Evolutionary conservation across 2,888 invertebrate species (phyloP).

Genomic region (Stenolophus ochropezus): DNA sequence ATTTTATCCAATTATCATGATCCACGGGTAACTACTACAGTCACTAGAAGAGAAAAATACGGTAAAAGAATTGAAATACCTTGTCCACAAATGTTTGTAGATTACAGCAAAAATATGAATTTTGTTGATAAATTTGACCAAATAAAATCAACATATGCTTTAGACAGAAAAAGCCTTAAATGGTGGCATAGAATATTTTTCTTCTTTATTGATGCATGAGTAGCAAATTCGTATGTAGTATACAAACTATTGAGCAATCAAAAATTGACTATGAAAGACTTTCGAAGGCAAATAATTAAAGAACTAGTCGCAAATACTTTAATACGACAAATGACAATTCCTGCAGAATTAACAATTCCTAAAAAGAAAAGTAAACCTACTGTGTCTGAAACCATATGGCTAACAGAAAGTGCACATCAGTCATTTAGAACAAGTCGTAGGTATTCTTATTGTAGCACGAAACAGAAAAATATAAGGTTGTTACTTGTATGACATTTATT

Average conservation of each 20-base stretch:
- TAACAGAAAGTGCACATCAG: constrained; percentile 52
- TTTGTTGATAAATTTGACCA: constrained; percentile 67
- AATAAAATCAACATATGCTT: constrained; percentile 66
- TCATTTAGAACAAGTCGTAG: constrained; percentile 57
- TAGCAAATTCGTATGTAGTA: constrained; percentile 63
- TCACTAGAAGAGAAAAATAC: constrained; percentile 62
- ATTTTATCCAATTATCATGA: constrained; percentile 64
- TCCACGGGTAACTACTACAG: constrained; percentile 61
- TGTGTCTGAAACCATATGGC: constrained; percentile 53
- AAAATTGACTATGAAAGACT: constrained; percentile 58
- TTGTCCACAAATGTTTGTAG: constrained; percentile 62
- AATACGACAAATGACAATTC: not conserved
- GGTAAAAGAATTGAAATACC: constrained; percentile 61
- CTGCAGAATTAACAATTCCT: not conserved
- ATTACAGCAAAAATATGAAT: constrained; percentile 66
- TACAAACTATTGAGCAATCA: constrained; percentile 57
- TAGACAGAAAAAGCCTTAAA: constrained; percentile 67
- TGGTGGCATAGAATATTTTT: constrained; percentile 67
- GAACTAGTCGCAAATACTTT: constrained; percentile 46
- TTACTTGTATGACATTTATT: no score
- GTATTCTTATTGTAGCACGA: constrained; percentile 62
- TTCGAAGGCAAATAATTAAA: constrained; percentile 58
- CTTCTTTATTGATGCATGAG: constrained; percentile 65
- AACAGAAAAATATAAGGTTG: no score
- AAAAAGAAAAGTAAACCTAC: constrained; percentile 36